Conservation (phyloP, 2,888 invertebrate species). For the Mellilla xanthometata region DNA sequence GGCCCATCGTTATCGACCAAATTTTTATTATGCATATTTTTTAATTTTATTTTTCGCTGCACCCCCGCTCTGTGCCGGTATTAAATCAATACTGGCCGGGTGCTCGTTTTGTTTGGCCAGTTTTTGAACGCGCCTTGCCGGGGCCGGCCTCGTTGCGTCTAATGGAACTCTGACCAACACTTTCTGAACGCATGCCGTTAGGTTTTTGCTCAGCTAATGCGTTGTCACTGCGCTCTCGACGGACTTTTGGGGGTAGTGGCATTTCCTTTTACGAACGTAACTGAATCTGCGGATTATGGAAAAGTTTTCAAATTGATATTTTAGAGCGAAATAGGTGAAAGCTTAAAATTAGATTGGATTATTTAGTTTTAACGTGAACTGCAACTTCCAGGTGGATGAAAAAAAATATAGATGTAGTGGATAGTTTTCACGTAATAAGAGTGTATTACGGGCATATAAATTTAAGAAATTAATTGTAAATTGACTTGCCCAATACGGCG, state of each 20-base stretch:
- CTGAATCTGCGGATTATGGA: neutral
- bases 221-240: constrained; percentile 22
- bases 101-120: constrained; percentile 31
- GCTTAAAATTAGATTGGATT: too few species aligned
- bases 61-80: constrained; percentile 45
- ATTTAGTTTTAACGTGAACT: too few species aligned
- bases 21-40: constrained; percentile 77
- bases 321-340: too few species aligned
- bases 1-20: constrained; percentile 68
- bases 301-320: too few species aligned
- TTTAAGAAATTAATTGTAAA: too few species aligned
- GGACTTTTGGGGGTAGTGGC: neutral
- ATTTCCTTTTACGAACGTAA: constrained; percentile 8
- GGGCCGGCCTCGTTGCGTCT: constrained; percentile 22
- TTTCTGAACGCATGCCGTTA: constrained; percentile 26
- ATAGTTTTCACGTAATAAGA: too few species aligned
- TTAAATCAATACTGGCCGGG: constrained; percentile 41
- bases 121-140: constrained; percentile 23
- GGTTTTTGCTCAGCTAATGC: constrained; percentile 35
- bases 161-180: constrained; percentile 29
- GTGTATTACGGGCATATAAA: too few species aligned
- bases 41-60: constrained; percentile 73
- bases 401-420: too few species aligned
- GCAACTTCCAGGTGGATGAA: too few species aligned
- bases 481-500: too few species aligned